Percentiles rank a stretch among this genome's conserved stretches.
These are phyloP conservation scores for Harpalus rubripes DNA, from an alignment of 2,888 invertebrate species.

Conservation along the genomic window DNA sequence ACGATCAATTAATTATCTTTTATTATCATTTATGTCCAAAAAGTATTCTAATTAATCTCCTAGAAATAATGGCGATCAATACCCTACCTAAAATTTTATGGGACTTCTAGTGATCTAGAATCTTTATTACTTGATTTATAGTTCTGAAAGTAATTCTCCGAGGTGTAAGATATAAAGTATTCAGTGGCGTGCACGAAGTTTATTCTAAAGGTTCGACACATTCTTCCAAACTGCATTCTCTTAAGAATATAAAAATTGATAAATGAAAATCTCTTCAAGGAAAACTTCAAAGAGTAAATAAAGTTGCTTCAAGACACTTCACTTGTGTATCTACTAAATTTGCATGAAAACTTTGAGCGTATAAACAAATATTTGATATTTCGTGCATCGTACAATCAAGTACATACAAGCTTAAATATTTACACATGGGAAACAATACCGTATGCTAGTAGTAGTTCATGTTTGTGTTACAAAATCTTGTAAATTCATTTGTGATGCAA, in stretches of 20 bases:
- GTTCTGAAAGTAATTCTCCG: constrained; percentile 13
- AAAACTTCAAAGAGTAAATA: constrained; percentile 19
- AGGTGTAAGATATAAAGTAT: constrained; percentile 34
- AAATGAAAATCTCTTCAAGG: constrained; percentile 36
- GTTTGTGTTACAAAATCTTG: constrained; percentile 9
- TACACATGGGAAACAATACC: not conserved
- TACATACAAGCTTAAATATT: constrained; percentile 15
- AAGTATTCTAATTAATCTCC: constrained; percentile 27
- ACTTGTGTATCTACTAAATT: constrained; percentile 28
- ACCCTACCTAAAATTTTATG: constrained; percentile 28
- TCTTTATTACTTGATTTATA: constrained; percentile 48
- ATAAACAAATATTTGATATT: constrained; percentile 23
- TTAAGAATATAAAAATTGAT: constrained; percentile 24
- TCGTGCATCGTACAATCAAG: constrained; percentile 30
- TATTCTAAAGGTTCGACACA: not conserved
- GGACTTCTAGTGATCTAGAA: constrained; percentile 24
- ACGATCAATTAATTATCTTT: constrained; percentile 22
- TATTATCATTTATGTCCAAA: constrained; percentile 27
- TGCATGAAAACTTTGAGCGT: constrained; percentile 25
- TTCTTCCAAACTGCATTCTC: constrained; percentile 33
- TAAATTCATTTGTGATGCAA: constrained; percentile 2
- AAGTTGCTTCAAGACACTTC: not conserved
- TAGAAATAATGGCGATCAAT: constrained; percentile 23
- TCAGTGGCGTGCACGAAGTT: constrained; percentile 10
- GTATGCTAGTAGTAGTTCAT: not conserved